A percentile compares a stretch with the other conserved stretches of the same genome.
Conservation (phyloP, 2,113 vertebrate genomes). For the Nothoprocta pentlandii region DNA sequence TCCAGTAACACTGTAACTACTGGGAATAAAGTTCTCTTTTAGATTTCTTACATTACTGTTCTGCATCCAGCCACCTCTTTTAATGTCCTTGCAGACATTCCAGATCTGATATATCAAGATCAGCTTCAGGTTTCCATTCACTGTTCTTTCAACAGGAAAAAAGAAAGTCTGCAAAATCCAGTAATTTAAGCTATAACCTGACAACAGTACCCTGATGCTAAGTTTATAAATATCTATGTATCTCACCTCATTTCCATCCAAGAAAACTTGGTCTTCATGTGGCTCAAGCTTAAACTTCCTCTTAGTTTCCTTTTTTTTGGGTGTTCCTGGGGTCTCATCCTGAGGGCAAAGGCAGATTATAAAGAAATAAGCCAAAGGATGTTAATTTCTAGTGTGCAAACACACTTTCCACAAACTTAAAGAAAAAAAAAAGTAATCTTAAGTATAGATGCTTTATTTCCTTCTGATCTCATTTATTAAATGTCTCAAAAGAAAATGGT, state of each 20-base stretch:
- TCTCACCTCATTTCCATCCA: conserved; percentile 96
- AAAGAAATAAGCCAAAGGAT: not conserved
- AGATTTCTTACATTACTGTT: not conserved
- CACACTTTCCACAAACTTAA: not conserved
- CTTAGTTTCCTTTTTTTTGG: conserved; percentile 98
- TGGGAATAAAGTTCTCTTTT: not conserved
- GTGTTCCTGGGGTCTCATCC: conserved; percentile 95
- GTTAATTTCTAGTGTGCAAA: not conserved
- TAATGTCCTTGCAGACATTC: not conserved
- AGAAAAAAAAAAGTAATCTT: not conserved
- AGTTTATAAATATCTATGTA: not conserved
- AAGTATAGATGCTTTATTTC: not conserved
- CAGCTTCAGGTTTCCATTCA: not conserved
- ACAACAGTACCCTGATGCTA: accelerated
- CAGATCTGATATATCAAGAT: not conserved
- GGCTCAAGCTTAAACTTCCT: conserved; percentile 99
- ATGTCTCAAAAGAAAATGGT: not conserved
- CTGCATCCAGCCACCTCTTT: not conserved
- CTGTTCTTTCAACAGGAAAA: not conserved
- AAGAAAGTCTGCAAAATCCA: not conserved
- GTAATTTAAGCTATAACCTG: not conserved
- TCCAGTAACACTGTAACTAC: not conserved
- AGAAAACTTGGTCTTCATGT: conserved; percentile 95
- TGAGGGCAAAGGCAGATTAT: conserved; percentile 57
- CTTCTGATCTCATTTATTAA: not conserved